Base-by-base conservation (phyloP, 2,888 invertebrate genomes). In the Platycheirus rosarum region DNA sequence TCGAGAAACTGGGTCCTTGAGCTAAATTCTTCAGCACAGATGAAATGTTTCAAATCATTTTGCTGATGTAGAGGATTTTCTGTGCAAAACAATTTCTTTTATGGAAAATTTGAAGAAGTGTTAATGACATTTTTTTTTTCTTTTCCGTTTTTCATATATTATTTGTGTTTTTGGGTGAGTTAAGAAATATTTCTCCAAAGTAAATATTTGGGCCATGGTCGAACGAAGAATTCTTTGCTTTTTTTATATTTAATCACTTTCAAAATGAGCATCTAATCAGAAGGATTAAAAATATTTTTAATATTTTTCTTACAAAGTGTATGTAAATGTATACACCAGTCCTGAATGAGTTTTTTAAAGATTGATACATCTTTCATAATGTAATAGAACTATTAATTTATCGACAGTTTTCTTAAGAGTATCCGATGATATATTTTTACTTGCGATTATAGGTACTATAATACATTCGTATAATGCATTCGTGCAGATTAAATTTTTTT, bases 11-110 rank as follows among this genome's bases (percentile, higher is more conserved):
- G 35, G 53, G 76, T 82, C 80, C 76, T 82, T 82, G 80, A 82
- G 80, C 80, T 71, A 71, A 76, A 76, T 82, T 76, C 62, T 82
- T 82, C 42, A 48, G 65, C 51, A 51, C 48, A 70, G 66, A 82
- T 76, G 76, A 51, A 76, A 76, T 74, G 68, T 66, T 71, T 82
- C 70, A 82, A 62, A 76, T 82, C 71, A 82, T 57, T 76, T 82
- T 76, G 76, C 71, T 63, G 71, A 66, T 76, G 71, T 71, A 71
- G 71, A 60, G 60, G 76, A 76, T 57, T 40, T 62, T 75, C 71
- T 55, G 40, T 37, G 62, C 55, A 66, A 57, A 70, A 76, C 65
- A 80, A 80, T 76, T 80, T 69, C 69, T 80, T 80, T 71, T 57
- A 80, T 65, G 69, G 18, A 69, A 65, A 14, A 23, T 75, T 70